These are phyloP conservation scores for Tetramorium parvispinum DNA, from an alignment of 1,140 invertebrate genomes.

Conservation along the genomic window DNA sequence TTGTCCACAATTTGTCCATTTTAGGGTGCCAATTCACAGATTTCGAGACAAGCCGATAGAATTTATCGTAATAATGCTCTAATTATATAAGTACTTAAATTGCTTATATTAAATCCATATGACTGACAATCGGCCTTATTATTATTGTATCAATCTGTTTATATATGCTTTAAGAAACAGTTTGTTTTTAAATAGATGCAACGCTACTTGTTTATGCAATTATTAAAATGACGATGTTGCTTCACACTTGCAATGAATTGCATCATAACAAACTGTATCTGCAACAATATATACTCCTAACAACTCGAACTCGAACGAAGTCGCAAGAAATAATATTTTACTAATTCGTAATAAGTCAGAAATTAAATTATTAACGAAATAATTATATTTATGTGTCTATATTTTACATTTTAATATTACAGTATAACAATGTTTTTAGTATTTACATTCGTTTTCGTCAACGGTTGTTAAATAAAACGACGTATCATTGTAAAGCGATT, in stretches of 20 bases:
- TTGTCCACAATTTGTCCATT: no score
- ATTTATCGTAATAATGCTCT: not conserved
- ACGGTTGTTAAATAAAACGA: not conserved
- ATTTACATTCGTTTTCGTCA: not conserved
- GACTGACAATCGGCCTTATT: not conserved
- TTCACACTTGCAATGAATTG: constrained; percentile 12
- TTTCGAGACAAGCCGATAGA: not conserved
- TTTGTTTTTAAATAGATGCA: not conserved
- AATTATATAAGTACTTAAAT: not conserved
- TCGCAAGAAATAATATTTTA: not conserved
- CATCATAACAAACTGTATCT: not conserved
- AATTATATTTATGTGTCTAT: not conserved
- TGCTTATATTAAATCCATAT: not conserved
- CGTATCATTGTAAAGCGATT: not conserved
- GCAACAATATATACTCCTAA: not conserved
- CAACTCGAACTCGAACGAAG: not conserved
- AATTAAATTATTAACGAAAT: not conserved
- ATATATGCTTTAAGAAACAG: not conserved
- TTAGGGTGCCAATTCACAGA: no score
- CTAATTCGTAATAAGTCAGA: not conserved
- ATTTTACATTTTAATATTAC: not conserved
- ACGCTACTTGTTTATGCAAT: constrained; percentile 16
- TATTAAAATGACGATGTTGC: not conserved
- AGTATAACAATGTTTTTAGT: not conserved
- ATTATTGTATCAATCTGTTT: not conserved